These are phyloP conservation scores for Myiopsitta monachus DNA, from an alignment of 2,113 vertebrate genomes.

Conservation along the genomic window DNA sequence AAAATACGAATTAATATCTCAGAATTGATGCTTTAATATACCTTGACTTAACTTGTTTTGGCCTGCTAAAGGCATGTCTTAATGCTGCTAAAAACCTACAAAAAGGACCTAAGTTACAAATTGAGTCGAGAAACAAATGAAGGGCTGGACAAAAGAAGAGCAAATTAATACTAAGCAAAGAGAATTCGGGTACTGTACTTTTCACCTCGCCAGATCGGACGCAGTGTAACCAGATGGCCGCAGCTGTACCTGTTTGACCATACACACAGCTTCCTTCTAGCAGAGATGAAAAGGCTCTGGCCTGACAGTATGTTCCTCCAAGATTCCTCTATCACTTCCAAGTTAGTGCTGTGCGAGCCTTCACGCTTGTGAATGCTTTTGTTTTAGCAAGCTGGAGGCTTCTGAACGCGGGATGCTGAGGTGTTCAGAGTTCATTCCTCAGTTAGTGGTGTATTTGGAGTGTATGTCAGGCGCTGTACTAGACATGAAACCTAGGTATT, in stretches of 20 bases:
- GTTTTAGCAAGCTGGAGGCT: not conserved
- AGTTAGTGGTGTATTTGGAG: fast-evolving
- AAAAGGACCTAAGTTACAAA: not conserved
- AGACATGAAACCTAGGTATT: not conserved
- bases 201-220: no score
- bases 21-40: not conserved
- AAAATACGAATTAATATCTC: not conserved
- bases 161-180: no score
- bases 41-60: not conserved
- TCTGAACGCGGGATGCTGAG: no score
- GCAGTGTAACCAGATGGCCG: not conserved
- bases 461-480: fast-evolving
- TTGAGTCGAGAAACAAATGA: not conserved
- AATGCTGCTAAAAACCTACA: not conserved
- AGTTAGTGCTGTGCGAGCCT: fast-evolving
- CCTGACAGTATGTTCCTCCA: fast-evolving
- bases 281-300: not conserved
- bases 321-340: not conserved
- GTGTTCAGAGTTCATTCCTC: fast-evolving
- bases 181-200: not conserved
- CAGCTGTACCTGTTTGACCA: fast-evolving
- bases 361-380: fast-evolving
- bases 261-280: not conserved
- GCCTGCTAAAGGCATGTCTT: not conserved
- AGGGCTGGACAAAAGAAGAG: not conserved